Percentiles rank a stretch among this genome's conserved stretches.
Evolutionary conservation across 2,797 vertebrate genomes (phyloP).

Genomic region (Darevskia mixta): DNA sequence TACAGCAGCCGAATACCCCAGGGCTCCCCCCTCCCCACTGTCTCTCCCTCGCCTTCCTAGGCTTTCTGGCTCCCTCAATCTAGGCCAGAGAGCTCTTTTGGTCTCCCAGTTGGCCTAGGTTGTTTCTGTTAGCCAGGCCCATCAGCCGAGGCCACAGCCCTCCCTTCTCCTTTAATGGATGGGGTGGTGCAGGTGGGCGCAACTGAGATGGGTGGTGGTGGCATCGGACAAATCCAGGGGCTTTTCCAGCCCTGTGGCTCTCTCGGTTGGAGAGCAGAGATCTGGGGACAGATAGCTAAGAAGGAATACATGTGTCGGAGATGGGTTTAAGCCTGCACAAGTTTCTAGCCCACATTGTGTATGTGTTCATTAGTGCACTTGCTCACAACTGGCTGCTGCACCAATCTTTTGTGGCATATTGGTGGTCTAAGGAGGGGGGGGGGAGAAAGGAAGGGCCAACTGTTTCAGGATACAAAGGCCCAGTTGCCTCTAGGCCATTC

Average conservation of each 20-base stretch:
- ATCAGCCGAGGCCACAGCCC: neutral
- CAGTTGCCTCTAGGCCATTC: neutral
- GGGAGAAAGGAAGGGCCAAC: neutral
- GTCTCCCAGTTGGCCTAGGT: neutral
- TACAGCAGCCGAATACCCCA: neutral
- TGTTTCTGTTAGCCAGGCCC: too few species aligned
- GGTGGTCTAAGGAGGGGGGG: neutral
- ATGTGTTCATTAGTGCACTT: neutral
- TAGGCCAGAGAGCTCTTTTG: neutral
- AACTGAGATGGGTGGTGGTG: neutral
- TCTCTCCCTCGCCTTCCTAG: neutral
- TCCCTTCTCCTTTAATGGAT: too few species aligned
- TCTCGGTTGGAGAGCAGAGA: neutral
- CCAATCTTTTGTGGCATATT: too few species aligned
- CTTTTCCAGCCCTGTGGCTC: neutral
- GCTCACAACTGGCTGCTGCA: too few species aligned
- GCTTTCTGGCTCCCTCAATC: neutral
- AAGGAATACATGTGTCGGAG: neutral
- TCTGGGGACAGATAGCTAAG: too few species aligned
- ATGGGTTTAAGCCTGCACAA: neutral
- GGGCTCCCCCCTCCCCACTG: too few species aligned
- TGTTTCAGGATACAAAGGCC: neutral
- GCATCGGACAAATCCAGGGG: neutral
- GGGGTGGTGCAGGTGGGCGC: neutral
- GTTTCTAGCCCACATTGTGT: neutral